Base-by-base conservation (phyloP, 2,888 invertebrate genomes). In the Morpho achilles region DNA sequence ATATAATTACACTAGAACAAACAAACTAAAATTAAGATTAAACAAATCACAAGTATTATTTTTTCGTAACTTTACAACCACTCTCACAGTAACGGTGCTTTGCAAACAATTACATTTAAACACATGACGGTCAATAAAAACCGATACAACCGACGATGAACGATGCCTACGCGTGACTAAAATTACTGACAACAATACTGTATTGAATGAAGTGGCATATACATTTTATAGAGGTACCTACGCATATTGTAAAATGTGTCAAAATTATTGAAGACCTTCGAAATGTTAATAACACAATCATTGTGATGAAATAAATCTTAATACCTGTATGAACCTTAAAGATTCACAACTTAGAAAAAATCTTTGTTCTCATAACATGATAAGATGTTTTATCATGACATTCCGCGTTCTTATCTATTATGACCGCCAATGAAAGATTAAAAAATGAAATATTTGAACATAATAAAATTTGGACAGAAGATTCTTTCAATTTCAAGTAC, bases 91-190 rank as follows among this genome's bases (percentile, higher is more conserved):
- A 56, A 53, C 50, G 58, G 10, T 59, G 32, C 32, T 53, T 53
- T 46, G 48, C 44, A 41, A 53, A 52, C 47, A 49, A 49, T 53
- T 58, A 50, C 51, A 53, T 52, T 59, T 50, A 55, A 60, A 59
- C 58, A 32, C 60, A 55, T 63, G 61, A 67, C 67, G 50, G 55
- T 50, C 71, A 72, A 73, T 72, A 72, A 71, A 73, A 76, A 72
- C 68, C 66, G 74, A 75, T 75, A 75, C 81, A 76, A 79, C 80
- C 80, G 80, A 76, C 76, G 77, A 73, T 73, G 76, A 68, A 70
- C 79, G 72, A 76, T 73, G 82, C 79, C 76, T 80, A 82, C 82
- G 80, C 82, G 83, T 84, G 82, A 85, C 83, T 84, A 82, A 84
- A 80, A 52, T 58, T 39, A 77, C 77, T 75, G 65, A 73, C 74